Percentiles rank a stretch among this genome's conserved stretches.
Conservation (phyloP, 2,888 invertebrate species). For the Tiliacea citrago region DNA sequence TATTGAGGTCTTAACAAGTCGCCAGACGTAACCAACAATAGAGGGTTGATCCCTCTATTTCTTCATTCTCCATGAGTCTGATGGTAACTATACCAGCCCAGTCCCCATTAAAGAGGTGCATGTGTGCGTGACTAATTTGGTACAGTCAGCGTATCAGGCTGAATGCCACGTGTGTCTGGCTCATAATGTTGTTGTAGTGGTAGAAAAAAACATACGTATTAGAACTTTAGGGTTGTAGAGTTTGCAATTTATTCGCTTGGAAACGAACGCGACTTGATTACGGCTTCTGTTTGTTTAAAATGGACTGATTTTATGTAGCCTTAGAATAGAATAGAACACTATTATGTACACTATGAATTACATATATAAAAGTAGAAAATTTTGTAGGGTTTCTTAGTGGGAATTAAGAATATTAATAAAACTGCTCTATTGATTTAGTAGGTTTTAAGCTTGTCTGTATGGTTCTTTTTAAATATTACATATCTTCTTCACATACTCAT, state of each 20-base stretch:
- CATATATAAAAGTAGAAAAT: too few relatives aligned
- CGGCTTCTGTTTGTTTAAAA: conserved; percentile 38
- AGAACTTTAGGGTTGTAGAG: conserved; percentile 63
- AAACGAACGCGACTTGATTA: conserved; percentile 57
- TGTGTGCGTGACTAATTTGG: conserved; percentile 83
- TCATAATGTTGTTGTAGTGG: conserved; percentile 77
- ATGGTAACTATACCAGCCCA: conserved; percentile 62
- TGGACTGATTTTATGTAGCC: conserved; percentile 8
- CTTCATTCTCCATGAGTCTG: conserved; percentile 40
- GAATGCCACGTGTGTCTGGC: conserved; percentile 78
- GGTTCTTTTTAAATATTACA: not conserved
- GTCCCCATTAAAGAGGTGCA: conserved; percentile 78
- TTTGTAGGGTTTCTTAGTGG: not conserved
- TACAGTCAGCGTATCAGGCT: conserved; percentile 64
- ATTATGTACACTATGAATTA: too few relatives aligned
- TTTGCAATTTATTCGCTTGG: conserved; percentile 56
- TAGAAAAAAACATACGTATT: conserved; percentile 76
- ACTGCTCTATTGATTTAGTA: not conserved
- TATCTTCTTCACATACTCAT: too few relatives aligned
- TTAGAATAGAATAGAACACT: too few relatives aligned
- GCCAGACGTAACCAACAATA: conserved; percentile 3
- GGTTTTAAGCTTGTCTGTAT: too few relatives aligned
- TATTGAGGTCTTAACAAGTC: conserved; percentile 9
- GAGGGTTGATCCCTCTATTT: conserved; percentile 34
- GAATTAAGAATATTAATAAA: not conserved